Base-by-base conservation (phyloP, 2,797 vertebrate genomes). In the Geotrypetes seraphini region DNA sequence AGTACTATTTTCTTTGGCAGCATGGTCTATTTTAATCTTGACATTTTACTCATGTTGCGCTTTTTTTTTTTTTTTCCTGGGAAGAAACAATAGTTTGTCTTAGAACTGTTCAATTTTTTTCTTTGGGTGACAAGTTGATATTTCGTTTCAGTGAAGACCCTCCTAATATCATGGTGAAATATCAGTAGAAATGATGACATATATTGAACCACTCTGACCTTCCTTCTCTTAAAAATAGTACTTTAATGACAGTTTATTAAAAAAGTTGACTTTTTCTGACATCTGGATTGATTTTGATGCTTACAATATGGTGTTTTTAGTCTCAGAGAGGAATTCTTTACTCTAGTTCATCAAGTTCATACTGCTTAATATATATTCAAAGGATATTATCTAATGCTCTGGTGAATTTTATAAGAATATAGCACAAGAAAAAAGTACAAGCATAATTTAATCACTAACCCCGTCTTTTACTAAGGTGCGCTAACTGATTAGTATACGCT, bases 91-190 rank as follows among this genome's bases (percentile, higher is more conserved):
- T 65, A 66, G 73, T 78, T 78, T 78, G 64, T 78, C 73, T 78
- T 60, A 66, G 51, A 73, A 60, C 38, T 61, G 71, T 61, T 81
- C 69, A 62, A 60, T 81, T 78, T 79, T 58, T 51, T 63, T 79
- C 69, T 81, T 73, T 60, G 68, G 73, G 69, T 78, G 75, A 79
- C 73, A 78, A 76, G 68, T 36, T 78, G 72, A 64, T 81, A 79
- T 78, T 78, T 83, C 73, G 79, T 71, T 57, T 47, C 63, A 75
- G 75, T 74, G 66, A 73, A 78, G 65, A 66, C 63, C 65, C 50
- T 75, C 81, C 78, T 81, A 78, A 78, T 81, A 79, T 66, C 64
- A 70, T 59, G 67, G 72, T 78, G 81, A 83, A 83, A 83, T 81
- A 76, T 79, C 79, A 83, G 66, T 60, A 59, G 71, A 75, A 75